Conservation (phyloP, 2,888 invertebrate genomes). For the Drepana falcataria region DNA sequence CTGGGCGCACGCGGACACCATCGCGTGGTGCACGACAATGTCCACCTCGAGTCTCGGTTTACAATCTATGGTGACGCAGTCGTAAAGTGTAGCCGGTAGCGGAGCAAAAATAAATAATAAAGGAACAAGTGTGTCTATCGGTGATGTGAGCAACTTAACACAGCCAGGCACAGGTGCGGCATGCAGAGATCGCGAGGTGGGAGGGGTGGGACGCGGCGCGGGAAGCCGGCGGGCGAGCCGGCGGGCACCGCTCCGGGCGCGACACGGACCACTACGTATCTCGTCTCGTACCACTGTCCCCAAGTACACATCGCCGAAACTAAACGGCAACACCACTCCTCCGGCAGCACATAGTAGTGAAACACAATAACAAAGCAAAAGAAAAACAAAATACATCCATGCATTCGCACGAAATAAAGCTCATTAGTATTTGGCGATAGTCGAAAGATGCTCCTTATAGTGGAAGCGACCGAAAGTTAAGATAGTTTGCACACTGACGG, state of each 20-base stretch:
- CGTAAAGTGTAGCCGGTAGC: slow-evolving; percentile 71
- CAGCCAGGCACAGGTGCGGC: slow-evolving; percentile 77
- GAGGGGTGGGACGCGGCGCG: slow-evolving; percentile 65
- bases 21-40: slow-evolving; percentile 77
- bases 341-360: slow-evolving; percentile 64
- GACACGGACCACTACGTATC: slow-evolving; percentile 42
- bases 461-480: slow-evolving; percentile 47
- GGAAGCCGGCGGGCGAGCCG: slow-evolving; percentile 35
- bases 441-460: slow-evolving; percentile 44
- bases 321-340: slow-evolving; percentile 51
- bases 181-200: slow-evolving; percentile 70
- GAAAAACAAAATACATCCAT: slow-evolving; percentile 74
- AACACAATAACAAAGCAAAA: slow-evolving; percentile 76
- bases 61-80: slow-evolving; percentile 65
- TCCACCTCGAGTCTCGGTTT: slow-evolving; percentile 69
- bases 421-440: slow-evolving; percentile 51
- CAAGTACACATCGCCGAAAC: slow-evolving; percentile 41
- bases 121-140: slow-evolving; percentile 73
- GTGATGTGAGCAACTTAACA: slow-evolving; percentile 79
- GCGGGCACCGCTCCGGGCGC: slow-evolving; percentile 25
- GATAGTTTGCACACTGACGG: slow-evolving; percentile 37
- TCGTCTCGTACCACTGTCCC: slow-evolving; percentile 53
- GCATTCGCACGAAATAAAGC: slow-evolving; percentile 65
- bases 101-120: slow-evolving; percentile 71
- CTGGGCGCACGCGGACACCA: slow-evolving; percentile 63